Base-by-base conservation (phyloP, 2,797 vertebrate species). In the Dendrocincla tyrannina region DNA sequence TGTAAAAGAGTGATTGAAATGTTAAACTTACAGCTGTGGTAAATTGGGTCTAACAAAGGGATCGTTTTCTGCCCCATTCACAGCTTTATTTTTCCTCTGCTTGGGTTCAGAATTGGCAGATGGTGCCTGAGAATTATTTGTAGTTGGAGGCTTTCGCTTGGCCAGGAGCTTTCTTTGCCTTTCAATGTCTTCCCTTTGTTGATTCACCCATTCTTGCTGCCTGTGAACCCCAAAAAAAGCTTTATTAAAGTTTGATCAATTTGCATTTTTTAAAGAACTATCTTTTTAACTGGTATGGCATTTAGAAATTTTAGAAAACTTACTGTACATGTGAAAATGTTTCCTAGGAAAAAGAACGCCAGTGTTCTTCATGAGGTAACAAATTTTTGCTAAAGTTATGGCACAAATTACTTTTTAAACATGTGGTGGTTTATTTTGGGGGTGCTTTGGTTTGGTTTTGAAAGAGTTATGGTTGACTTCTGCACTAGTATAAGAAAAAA, bases 131-230 rank as follows among this genome's bases (percentile, higher is more conserved):
- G 99, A 98, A 98, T 98, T 99, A 98, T 98, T 99, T 97, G 99
- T 98, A 94, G 99, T 97, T 59, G 99, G 98, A 89, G 99, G 99
- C 98, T 99, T 99, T 97, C 99, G 98, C 97, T 99, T 99, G 91
- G 99, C 99, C 95, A 99, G 98, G 96, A 99, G 99, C 97, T 99
- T 99, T 90, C 99, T 98, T 98, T 99, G 99, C 96, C 99, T 98
- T 98, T 99, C 99, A 84, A 99, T 99, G 92, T 99, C 99, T 98
- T 99, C 99, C 93, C 99, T 98, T 98, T 99, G 99, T 97, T 99
- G 99, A 98, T 99, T 99, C 97, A 99, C 98, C 98, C 98, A 99
- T 96, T 99, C 99, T 95, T 99, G 99, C 92, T 99, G 99, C 96
- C 99, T 99, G 96, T 89, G 95, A 97, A 97, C 70, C 81, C 94